Base-by-base conservation (phyloP, 2,888 invertebrate genomes). In the Orthosia gracilis region DNA sequence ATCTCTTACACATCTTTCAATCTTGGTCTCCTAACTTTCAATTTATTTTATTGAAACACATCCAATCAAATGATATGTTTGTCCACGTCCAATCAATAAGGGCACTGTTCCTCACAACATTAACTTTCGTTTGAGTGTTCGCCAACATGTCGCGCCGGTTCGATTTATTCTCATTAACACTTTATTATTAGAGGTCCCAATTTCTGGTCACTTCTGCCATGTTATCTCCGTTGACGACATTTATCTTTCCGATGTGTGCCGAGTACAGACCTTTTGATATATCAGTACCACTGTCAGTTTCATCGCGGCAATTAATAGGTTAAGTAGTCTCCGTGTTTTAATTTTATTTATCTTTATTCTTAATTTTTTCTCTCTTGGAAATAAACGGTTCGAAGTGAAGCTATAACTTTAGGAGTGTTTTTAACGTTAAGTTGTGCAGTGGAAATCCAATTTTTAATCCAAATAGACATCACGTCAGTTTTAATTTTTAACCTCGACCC, bases 171-270 rank as follows among this genome's bases (percentile, higher is more conserved):
- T 61, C 62, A 63, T 62, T 66, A 59, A 67, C 74, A 77, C 63
- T 73, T 74, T 83, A 70, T 88, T 77, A 82, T 83, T 80, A 84
- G 71, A 80, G 74, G 81, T 85, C 78, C 83, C 74, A 82, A 84
- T 84, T 84, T 81, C 75, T 87, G 79, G 70, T 80, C 70, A 80
- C 73, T 87, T 82, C 67, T 73, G 78, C 73, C 58, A 63, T 54
- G 86, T 92, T 93, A 94, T 94, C 94, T 91, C 81, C 50, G 89
- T 88, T 92, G 88, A 88, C 87, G 90, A 93, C 92, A 90, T 90
- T 91, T 94, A 94, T 94, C 94, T 88, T 65, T 69, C 63, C 76
- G 83, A 92, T 92, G 89, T 93, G 87, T 92, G 92, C 84, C 92
- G 93, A 90, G 85, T 89, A 89, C 82, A 82, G 91, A 92, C 92